Percentiles rank a stretch among this genome's conserved stretches.
Conservation (phyloP, 2,113 vertebrate genomes). For the Xenopus tropicalis region DNA sequence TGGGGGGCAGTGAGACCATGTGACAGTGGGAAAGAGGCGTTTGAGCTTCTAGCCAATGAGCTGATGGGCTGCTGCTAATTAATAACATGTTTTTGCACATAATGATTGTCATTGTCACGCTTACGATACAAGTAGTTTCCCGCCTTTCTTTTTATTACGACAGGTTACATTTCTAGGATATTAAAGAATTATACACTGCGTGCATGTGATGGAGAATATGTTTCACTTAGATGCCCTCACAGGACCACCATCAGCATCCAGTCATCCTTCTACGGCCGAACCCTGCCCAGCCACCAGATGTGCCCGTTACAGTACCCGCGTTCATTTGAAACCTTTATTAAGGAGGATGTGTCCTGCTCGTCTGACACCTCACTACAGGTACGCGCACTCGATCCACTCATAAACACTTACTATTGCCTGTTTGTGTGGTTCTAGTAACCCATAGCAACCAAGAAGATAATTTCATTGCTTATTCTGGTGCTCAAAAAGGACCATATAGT, state of each 20-base stretch:
- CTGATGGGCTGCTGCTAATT: too few relatives aligned
- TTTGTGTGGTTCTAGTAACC: too few relatives aligned
- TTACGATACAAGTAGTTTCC: too few relatives aligned
- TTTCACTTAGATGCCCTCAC: constrained; percentile 80
- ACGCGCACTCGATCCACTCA: not conserved
- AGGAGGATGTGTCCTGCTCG: constrained; percentile 75
- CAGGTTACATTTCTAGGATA: constrained; percentile 79
- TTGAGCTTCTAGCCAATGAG: too few relatives aligned
- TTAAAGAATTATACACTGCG: constrained; percentile 81
- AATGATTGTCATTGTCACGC: too few relatives aligned
- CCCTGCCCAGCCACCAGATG: constrained; percentile 65
- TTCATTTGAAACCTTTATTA: constrained; percentile 56
- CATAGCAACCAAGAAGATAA: too few relatives aligned
- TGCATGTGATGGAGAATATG: constrained; percentile 81
- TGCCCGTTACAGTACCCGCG: constrained; percentile 70
- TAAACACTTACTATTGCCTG: too few relatives aligned
- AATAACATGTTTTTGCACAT: too few relatives aligned
- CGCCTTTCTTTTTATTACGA: constrained; percentile 7
- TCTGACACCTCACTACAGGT: constrained; percentile 84
- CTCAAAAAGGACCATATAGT: too few relatives aligned
- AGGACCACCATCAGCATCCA: constrained; percentile 86
- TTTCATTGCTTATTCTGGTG: too few relatives aligned
- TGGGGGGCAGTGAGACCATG: too few relatives aligned
- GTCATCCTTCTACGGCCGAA: constrained; percentile 82
- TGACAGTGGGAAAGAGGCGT: too few relatives aligned